Evolutionary conservation across 1,140 invertebrate genomes (phyloP).

Genomic region (Drosophila prosaltans): DNA sequence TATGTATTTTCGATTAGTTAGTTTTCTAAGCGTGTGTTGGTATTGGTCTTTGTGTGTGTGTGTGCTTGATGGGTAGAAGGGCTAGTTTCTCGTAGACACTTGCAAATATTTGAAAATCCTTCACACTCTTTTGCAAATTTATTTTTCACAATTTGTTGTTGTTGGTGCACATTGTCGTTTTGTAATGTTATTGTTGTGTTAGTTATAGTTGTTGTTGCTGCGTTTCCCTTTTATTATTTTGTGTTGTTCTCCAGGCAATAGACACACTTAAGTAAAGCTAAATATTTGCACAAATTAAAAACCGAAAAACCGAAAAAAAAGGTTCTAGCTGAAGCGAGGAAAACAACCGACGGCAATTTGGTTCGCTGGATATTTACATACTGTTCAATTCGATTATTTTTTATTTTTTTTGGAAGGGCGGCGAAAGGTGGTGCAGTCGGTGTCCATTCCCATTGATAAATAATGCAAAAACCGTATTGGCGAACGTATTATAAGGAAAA

Average conservation of each 20-base stretch:
- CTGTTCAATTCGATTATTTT: neutral
- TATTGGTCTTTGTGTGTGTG: neutral
- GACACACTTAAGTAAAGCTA: constrained; percentile 71
- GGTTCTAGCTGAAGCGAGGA: constrained; percentile 47
- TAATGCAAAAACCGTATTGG: constrained; percentile 51
- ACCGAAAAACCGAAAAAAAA: constrained; percentile 32
- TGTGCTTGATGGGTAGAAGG: neutral
- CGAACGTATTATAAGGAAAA: constrained; percentile 7
- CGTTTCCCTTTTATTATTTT: constrained; percentile 52
- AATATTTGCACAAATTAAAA: constrained; percentile 80
- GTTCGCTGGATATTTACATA: constrained; percentile 46
- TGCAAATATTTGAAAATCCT: constrained; percentile 72
- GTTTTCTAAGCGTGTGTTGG: constrained; percentile 12
- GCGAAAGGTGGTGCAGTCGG: constrained; percentile 4
- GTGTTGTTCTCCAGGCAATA: constrained; percentile 26
- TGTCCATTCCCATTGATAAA: constrained; percentile 53
- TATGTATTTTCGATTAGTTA: constrained; percentile 20
- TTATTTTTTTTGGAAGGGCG: constrained; percentile 12
- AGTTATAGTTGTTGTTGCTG: constrained; percentile 27
- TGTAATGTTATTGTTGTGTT: constrained; percentile 23
- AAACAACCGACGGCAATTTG: constrained; percentile 48
- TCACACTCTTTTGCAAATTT: constrained; percentile 65
- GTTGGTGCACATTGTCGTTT: constrained; percentile 43
- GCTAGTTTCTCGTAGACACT: constrained; percentile 31
- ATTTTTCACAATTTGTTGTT: constrained; percentile 59